Base-by-base conservation (phyloP, 1,140 invertebrate genomes). In the Orussus abietinus region DNA sequence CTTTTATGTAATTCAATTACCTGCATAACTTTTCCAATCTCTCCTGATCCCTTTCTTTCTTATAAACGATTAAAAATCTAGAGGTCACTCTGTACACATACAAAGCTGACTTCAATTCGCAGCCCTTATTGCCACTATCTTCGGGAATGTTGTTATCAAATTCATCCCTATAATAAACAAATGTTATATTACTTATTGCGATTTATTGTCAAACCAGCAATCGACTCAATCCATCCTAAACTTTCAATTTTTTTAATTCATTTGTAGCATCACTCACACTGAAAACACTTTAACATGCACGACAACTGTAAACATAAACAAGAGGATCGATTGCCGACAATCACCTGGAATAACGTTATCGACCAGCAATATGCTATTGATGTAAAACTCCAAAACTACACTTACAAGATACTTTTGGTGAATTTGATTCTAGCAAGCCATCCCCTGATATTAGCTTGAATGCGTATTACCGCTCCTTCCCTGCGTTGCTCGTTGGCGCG, bases 401-500 rank as follows among this genome's bases (percentile, higher is more conserved):
- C 80, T 77, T 69, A 85, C 84, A 85, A 58, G 52, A 85, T 82
- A 47, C 65, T 58, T 34, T 68, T 74, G 11, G 75, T 58, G 51
- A 82, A 80, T 53, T 69, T 76, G 30, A 72, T 69, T 40, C 83
- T 74, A 0, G 78, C 75, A n/a, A 87, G 64, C 80, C 83, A 91
- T 45, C 82, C 83, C 55, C 85, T 77, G 18, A 88, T 66, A 38
- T 75, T 65, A 3, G 85, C 78, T 62, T 93, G 90, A 47, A 92
- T 82, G 42, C 76, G 69, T 5, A 80, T 76, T 34, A 82, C 81
- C 10, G 86, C 86, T 41, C 75, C 69, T 58, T 91, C 85, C 28
- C 80, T 76, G 47, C 82, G 80, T 65, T 90, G 86, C 56, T 91
- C 91, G 33, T 85, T 72, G 2, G 88, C 90, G 47, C 91, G 77